phyloP scores from a whole-genome alignment of 2,888 invertebrate species.

The Drosophila mimica region DNA sequence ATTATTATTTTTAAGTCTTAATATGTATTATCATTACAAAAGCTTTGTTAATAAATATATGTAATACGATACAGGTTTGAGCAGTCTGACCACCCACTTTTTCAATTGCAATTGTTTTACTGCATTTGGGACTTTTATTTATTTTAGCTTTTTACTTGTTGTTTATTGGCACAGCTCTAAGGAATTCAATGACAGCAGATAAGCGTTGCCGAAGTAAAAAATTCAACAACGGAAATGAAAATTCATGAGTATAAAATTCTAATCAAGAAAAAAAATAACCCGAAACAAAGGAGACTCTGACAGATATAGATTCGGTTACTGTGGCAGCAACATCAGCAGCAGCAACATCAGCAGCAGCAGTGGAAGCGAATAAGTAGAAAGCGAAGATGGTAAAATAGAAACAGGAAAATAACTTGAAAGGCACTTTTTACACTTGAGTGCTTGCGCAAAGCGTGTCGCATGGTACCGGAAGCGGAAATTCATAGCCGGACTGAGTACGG shows the following conservation, averaged over 20 bases:
- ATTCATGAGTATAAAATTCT: slow-evolving; percentile 74
- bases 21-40: neutral
- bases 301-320: slow-evolving; percentile 25
- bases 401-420: slow-evolving; percentile 75
- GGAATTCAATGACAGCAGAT: slow-evolving; percentile 48
- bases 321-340: slow-evolving; percentile 17
- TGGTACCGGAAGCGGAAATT: slow-evolving; percentile 77
- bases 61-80: neutral
- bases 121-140: slow-evolving; percentile 10
- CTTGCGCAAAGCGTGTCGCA: slow-evolving; percentile 65
- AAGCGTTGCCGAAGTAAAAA: slow-evolving; percentile 42
- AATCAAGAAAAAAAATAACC: slow-evolving; percentile 48
- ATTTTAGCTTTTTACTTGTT: slow-evolving; percentile 26
- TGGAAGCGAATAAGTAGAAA: slow-evolving; percentile 17
- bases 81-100: neutral
- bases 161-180: slow-evolving; percentile 32
- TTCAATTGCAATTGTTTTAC: slow-evolving; percentile 18
- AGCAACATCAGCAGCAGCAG: slow-evolving; percentile 1
- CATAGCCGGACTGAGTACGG: slow-evolving; percentile 68
- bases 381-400: slow-evolving; percentile 57
- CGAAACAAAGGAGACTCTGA: slow-evolving; percentile 55
- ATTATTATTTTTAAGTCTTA: neutral
- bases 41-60: neutral
- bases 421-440: slow-evolving; percentile 78
- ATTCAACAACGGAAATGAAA: slow-evolving; percentile 71